phyloP scores from a whole-genome alignment of 2,113 vertebrate genomes.

The Turnix velox region DNA sequence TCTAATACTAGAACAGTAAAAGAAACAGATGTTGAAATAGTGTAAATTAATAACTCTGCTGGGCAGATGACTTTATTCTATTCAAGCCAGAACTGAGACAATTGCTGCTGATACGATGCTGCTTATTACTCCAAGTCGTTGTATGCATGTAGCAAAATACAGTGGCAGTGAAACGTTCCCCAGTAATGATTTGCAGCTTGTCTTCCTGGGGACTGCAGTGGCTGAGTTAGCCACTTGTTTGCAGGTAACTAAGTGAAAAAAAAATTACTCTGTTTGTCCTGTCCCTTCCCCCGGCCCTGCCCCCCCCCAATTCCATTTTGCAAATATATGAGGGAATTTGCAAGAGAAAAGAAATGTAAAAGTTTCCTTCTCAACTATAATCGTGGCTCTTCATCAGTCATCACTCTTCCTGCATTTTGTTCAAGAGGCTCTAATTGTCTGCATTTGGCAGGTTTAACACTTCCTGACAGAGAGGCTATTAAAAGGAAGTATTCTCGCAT shows the following conservation, averaged over 20 bases:
- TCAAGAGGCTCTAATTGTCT: constrained; percentile 86
- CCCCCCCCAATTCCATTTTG: constrained; percentile 57
- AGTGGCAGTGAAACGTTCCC: neutral
- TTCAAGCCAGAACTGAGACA: neutral
- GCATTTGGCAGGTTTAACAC: constrained; percentile 88
- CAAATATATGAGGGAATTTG: constrained; percentile 67
- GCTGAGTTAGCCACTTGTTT: constrained; percentile 45
- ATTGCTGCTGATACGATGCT: neutral
- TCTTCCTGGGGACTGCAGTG: neutral
- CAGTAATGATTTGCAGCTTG: neutral
- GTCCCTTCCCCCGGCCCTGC: too few relatives aligned
- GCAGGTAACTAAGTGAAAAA: constrained; percentile 48
- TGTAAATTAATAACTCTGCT: neutral
- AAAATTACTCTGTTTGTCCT: constrained; percentile 26
- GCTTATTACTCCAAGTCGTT: neutral
- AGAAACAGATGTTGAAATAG: neutral
- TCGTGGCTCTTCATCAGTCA: constrained; percentile 74
- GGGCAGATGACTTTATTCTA: neutral
- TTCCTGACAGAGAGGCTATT: constrained; percentile 91
- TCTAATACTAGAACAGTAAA: neutral
- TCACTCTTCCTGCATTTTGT: constrained; percentile 82
- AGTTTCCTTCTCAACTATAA: constrained; percentile 74
- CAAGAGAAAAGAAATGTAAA: constrained; percentile 76
- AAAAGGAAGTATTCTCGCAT: constrained; percentile 87
- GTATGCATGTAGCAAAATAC: neutral